Evolutionary conservation across 2,888 invertebrate genomes (phyloP).

Genomic region (Andrena trimmerana): DNA sequence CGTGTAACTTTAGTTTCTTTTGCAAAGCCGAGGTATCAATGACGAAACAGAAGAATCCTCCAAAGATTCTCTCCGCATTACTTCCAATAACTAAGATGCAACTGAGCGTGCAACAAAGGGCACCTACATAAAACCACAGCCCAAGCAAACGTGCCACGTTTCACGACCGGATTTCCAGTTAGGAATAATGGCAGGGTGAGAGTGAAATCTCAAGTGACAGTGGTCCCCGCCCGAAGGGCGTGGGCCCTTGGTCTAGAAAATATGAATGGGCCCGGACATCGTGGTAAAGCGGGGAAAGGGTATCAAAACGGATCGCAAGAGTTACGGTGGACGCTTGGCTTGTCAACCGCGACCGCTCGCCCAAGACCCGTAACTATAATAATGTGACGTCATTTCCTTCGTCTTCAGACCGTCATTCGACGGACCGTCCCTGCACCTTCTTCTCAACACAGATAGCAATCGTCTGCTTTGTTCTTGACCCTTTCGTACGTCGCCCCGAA

Average conservation of each 20-base stretch:
- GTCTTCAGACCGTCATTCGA: slow-evolving; percentile 52
- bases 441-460: slow-evolving; percentile 42
- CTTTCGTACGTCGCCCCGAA: slow-evolving; percentile 6
- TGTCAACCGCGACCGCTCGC: slow-evolving; percentile 82
- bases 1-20: too few species aligned
- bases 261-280: slow-evolving; percentile 47
- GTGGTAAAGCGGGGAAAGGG: slow-evolving; percentile 53
- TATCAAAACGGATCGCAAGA: slow-evolving; percentile 66
- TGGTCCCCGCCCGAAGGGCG: slow-evolving; percentile 25
- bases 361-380: slow-evolving; percentile 78
- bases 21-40: too few species aligned
- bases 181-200: slow-evolving; percentile 23
- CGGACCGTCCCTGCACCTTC: slow-evolving; percentile 25
- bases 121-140: not conserved
- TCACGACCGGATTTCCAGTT: slow-evolving; percentile 28
- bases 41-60: too few species aligned
- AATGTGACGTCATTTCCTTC: slow-evolving; percentile 82
- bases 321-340: slow-evolving; percentile 80
- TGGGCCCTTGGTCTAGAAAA: slow-evolving; percentile 16
- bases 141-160: not conserved
- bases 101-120: too few species aligned
- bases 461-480: slow-evolving; percentile 52
- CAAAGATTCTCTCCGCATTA: too few species aligned
- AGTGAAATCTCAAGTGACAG: slow-evolving; percentile 44
- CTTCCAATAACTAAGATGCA: too few species aligned